These are phyloP conservation scores for Heterohyrax brucei DNA, from an alignment of 2,797 vertebrate species.

Conservation along the genomic window DNA sequence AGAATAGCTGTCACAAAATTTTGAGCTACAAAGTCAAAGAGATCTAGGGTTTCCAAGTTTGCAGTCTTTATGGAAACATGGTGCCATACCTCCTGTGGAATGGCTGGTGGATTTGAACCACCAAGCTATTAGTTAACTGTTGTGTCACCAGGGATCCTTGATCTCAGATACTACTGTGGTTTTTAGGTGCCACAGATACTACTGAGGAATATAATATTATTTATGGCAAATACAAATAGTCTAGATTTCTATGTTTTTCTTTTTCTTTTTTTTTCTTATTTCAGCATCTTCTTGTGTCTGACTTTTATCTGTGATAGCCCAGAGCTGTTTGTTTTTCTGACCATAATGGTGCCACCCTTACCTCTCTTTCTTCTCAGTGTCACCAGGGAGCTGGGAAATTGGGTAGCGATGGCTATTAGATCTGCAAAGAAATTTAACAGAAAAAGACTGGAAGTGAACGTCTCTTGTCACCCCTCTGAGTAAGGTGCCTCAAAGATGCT, in stretches of 20 bases:
- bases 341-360: not conserved
- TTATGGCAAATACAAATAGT: slow-evolving; percentile 15
- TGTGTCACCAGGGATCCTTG: no score
- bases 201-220: not conserved
- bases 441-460: not conserved
- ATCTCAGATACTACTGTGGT: not conserved
- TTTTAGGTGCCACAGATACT: not conserved
- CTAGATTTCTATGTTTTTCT: not conserved
- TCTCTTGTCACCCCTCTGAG: not conserved
- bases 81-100: no score
- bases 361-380: not conserved
- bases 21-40: not conserved
- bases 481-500: not conserved
- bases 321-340: not conserved
- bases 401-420: not conserved
- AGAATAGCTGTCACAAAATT: slow-evolving; percentile 9
- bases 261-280: not conserved
- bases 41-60: not conserved
- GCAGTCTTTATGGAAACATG: no score
- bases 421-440: not conserved
- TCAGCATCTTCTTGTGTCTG: not conserved
- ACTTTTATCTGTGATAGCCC: not conserved
- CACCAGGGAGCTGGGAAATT: not conserved
- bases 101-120: no score
- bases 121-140: no score